Evolutionary conservation across 2,797 vertebrate species (phyloP), one percentile per base, ranked within the genome.

Genomic region (Sebastes goodei): DNA sequence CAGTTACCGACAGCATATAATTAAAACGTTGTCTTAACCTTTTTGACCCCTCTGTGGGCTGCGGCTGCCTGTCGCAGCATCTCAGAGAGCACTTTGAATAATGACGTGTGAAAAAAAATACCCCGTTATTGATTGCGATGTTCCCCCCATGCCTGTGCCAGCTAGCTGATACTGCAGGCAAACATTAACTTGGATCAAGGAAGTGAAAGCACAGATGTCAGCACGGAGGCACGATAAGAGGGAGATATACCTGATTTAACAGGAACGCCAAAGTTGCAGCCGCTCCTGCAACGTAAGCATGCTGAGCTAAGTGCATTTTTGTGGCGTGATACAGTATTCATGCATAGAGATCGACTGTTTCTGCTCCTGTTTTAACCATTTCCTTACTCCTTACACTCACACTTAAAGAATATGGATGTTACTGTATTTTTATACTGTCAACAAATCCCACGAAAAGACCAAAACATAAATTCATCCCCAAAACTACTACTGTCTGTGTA

Each of bases 201-300:
- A 83, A 78, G 67, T 23, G 33, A 89, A 84, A 84, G 74, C 62
- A 29, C 25, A 38, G 61, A 60, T 29, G n/a, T 85, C 86, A 90
- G 69, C 77, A 68, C 1, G 21, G n/a, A 61, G 61, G 46, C 21
- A 15, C 20, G 55, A 72, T 65, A 56, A 62, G 9, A 69, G 2
- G 9, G 52, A 62, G 69, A 60, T 63, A 14, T 7, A 57, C 71
- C 76, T 83, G 67, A 78, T 77, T 78, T 53, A 74, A 57, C 10
- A 35, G 32, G 46, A 32, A 61, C 57, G 46, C n/a, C 12, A 12
- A 75, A 61, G 66, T 55, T 66, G 71, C 73, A 49, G 23, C 57
- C 17, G 63, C 46, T 57, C 14, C 25, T 67, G 81, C 77, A 84
- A 52, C 1, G 4, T 72, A 74, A 78, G 71, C 62, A 42, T n/a